These are phyloP conservation scores for Intellagama lesueurii DNA, from an alignment of 2,797 vertebrate genomes.

Conservation along the genomic window DNA sequence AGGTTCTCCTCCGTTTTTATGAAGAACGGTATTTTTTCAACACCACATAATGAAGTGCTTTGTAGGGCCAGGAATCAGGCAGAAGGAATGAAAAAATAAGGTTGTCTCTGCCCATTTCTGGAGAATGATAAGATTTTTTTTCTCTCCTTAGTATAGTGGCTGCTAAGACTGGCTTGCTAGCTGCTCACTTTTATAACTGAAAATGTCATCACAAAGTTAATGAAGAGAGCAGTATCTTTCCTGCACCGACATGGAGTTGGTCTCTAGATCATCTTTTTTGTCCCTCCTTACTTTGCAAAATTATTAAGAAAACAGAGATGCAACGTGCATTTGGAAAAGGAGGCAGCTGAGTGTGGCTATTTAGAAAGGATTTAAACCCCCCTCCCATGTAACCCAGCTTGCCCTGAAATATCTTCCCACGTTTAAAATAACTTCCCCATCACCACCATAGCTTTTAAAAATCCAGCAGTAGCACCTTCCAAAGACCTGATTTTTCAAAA, in stretches of 20 bases:
- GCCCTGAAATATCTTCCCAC: not conserved
- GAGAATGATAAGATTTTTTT: not conserved
- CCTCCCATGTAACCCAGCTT: not conserved
- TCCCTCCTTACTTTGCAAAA: not conserved
- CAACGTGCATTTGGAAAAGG: not conserved
- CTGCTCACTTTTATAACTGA: not conserved
- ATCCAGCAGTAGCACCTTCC: too few relatives aligned
- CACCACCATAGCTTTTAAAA: not conserved
- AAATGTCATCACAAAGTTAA: not conserved
- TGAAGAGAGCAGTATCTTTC: not conserved
- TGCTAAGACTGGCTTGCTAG: not conserved
- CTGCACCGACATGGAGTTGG: too few relatives aligned
- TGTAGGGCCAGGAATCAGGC: not conserved
- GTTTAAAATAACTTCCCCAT: not conserved
- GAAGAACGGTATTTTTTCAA: not conserved
- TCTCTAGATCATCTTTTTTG: not conserved
- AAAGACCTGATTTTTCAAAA: not conserved
- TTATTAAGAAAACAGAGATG: not conserved
- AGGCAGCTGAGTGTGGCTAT: not conserved
- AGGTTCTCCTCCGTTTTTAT: not conserved
- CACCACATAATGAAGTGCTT: not conserved
- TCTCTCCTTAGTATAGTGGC: too few relatives aligned
- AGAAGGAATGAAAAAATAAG: not conserved
- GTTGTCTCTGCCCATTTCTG: accelerated
- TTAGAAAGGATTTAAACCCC: not conserved